A percentile compares a stretch with the other conserved stretches of the same genome.
These are phyloP conservation scores for Maniola jurtina DNA, from an alignment of 1,140 invertebrate species.

Conservation along the genomic window DNA sequence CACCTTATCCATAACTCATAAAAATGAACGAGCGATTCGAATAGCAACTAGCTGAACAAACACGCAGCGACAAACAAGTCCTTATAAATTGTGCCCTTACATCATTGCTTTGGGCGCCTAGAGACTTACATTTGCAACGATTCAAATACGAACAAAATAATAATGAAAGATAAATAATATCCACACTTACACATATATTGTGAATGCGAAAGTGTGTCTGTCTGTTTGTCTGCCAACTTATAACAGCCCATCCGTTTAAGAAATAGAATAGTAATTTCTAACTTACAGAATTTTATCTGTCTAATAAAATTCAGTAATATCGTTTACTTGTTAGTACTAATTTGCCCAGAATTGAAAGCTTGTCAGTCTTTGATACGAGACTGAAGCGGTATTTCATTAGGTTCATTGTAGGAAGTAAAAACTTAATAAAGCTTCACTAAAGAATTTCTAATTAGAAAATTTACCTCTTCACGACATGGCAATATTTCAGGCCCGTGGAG, in stretches of 20 bases:
- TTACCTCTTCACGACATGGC: conserved; percentile 77
- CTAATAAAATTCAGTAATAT: conserved; percentile 7
- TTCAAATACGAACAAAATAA: neutral
- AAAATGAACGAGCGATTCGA: conserved; percentile 67
- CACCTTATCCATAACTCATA: conserved; percentile 73
- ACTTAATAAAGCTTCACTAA: conserved; percentile 75
- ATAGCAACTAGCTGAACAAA: conserved; percentile 57
- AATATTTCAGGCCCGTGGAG: conserved; percentile 77
- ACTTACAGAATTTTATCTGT: conserved; percentile 9
- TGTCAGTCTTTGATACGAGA: conserved; percentile 33
- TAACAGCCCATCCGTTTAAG: too few species aligned
- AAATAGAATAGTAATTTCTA: too few species aligned
- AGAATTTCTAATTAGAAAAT: conserved; percentile 78
- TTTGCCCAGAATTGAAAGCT: conserved; percentile 20
- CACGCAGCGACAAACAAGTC: conserved; percentile 52
- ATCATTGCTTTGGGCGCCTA: conserved; percentile 18
- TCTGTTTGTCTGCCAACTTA: too few species aligned
- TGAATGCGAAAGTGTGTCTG: too few species aligned
- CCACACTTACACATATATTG: too few species aligned
- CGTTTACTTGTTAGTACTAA: conserved; percentile 10
- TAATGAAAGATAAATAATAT: too few species aligned
- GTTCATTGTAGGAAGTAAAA: conserved; percentile 68
- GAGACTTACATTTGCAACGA: neutral
- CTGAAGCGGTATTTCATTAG: conserved; percentile 68
- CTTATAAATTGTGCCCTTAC: conserved; percentile 37